Conservation (phyloP, 2,888 invertebrate genomes). For the Linyphia triangularis region DNA sequence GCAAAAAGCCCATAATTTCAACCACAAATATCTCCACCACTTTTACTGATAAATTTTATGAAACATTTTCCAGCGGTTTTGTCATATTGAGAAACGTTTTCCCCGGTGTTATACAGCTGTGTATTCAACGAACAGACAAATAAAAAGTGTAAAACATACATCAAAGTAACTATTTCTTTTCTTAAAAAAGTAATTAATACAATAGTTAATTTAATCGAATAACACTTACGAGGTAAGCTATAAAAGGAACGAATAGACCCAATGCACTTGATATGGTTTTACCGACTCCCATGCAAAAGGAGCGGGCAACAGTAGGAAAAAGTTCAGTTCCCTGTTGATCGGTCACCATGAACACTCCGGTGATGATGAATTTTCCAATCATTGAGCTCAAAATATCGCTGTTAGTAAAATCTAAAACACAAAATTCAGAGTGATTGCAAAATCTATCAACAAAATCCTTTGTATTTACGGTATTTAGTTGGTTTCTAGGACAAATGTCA, state of each 20-base stretch:
- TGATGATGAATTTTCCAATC: slow-evolving; percentile 78
- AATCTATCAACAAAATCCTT: too few relatives aligned
- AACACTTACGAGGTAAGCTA: background rate
- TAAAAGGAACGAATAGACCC: background rate
- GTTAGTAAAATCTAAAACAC: background rate
- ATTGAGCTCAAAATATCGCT: slow-evolving; percentile 11
- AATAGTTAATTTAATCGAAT: background rate
- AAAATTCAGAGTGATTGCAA: too few relatives aligned
- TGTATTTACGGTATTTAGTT: too few relatives aligned
- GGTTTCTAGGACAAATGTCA: too few relatives aligned
- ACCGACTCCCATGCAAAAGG: background rate
- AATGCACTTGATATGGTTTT: background rate
- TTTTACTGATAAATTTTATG: too few relatives aligned
- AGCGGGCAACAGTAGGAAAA: slow-evolving; percentile 5
- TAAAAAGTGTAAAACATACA: background rate
- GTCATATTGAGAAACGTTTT: too few relatives aligned
- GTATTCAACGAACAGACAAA: background rate
- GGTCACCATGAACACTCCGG: slow-evolving; percentile 83
- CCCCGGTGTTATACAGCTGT: too few relatives aligned
- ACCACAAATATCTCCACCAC: too few relatives aligned
- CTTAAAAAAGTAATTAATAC: too few relatives aligned
- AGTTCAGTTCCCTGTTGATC: slow-evolving; percentile 83
- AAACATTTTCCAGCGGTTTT: too few relatives aligned
- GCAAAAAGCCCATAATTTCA: too few relatives aligned
- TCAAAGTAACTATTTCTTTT: too few relatives aligned